phyloP scores from a whole-genome alignment of 2,888 invertebrate species.

The Sinohyriopsis cumingii region DNA sequence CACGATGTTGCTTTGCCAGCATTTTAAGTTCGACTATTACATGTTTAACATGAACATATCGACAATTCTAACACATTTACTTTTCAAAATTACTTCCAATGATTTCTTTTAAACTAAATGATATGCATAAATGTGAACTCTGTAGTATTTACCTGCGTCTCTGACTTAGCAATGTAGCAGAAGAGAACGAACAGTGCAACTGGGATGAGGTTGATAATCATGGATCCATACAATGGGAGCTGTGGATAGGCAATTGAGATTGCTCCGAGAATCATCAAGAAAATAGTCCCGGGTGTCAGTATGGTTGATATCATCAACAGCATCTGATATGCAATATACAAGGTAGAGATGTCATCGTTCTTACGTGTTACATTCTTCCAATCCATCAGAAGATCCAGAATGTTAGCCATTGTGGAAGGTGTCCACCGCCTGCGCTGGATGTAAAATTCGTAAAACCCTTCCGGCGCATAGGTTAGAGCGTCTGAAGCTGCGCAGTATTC shows the following conservation, averaged over 20 bases:
- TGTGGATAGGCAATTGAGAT: constrained; percentile 74
- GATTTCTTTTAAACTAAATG: no score
- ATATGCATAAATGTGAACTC: no score
- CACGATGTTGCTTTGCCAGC: no score
- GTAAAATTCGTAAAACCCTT: constrained; percentile 82
- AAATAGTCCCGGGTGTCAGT: constrained; percentile 86
- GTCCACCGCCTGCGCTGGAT: constrained; percentile 99
- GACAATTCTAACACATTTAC: no score
- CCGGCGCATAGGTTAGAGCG: constrained; percentile 98
- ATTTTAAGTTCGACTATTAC: no score
- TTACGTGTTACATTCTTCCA: constrained; percentile 80
- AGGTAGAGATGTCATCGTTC: constrained; percentile 93
- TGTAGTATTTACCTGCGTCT: constrained; percentile 79
- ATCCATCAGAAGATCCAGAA: constrained; percentile 85
- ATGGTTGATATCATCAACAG: constrained; percentile 82
- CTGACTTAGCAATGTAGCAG: constrained; percentile 53
- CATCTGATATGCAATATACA: constrained; percentile 66
- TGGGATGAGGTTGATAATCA: constrained; percentile 75
- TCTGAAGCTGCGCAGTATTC: constrained; percentile 99
- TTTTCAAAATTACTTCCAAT: no score
- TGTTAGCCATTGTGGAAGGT: constrained; percentile 98
- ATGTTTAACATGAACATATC: no score
- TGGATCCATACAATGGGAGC: constrained; percentile 51
- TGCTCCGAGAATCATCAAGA: constrained; percentile 80
- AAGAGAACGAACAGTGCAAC: constrained; percentile 57